phyloP scores from a whole-genome alignment of 1,140 invertebrate genomes.

The Drosophila littoralis region DNA sequence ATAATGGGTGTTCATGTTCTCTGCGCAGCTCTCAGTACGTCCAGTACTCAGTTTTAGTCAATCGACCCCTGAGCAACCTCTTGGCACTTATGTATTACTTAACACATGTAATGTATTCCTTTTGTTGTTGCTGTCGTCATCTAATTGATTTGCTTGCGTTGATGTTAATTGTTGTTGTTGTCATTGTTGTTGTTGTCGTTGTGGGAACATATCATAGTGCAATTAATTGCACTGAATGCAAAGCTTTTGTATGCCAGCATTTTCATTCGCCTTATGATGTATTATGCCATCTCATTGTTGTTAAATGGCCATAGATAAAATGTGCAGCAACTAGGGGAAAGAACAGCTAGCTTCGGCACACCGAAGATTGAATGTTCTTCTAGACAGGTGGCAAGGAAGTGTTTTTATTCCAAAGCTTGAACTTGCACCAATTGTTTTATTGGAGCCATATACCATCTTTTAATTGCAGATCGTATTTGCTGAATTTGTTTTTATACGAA shows the following conservation, averaged over 20 bases:
- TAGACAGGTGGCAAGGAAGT: too few relatives aligned
- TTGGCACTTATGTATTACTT: constrained; percentile 8
- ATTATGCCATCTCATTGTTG: constrained; percentile 7
- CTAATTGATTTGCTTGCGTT: constrained; percentile 23
- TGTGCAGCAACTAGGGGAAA: neutral
- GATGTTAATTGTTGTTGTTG: constrained; percentile 19
- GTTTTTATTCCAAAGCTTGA: too few relatives aligned
- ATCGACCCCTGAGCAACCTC: constrained; percentile 7
- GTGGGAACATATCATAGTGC: constrained; percentile 3
- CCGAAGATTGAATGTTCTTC: too few relatives aligned
- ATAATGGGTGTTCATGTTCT: constrained; percentile 20
- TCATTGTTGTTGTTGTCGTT: neutral
- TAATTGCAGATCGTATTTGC: too few relatives aligned
- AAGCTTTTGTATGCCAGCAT: neutral
- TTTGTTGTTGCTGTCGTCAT: constrained; percentile 16
- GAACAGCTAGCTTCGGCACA: neutral
- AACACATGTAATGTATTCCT: constrained; percentile 14
- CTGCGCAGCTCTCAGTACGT: neutral
- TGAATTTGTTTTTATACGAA: too few relatives aligned
- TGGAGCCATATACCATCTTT: too few relatives aligned
- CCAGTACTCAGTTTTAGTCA: constrained; percentile 1
- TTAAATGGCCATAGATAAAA: constrained; percentile 2
- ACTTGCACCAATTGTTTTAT: too few relatives aligned
- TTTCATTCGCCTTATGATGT: neutral
- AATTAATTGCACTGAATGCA: constrained; percentile 36